Base-by-base conservation (phyloP, 2,888 invertebrate genomes). In the Chrysodeixis includens region DNA sequence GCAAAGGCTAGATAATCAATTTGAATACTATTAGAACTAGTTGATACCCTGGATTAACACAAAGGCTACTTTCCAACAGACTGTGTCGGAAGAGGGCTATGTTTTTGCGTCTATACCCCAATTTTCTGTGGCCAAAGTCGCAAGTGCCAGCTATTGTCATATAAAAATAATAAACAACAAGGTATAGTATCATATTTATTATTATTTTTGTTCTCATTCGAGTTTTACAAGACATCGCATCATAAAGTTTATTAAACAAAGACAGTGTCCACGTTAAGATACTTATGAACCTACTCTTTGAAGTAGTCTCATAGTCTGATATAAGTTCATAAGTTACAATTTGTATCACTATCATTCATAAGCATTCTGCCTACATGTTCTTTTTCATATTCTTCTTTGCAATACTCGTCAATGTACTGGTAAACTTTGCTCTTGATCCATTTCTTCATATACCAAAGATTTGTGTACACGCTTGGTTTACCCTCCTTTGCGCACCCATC, bases 381-480 rank as follows among this genome's bases (percentile, higher is more conserved):
- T 2, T 1, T 0, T 14, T 44, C 0, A 0, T 4, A 0, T 1
- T 35, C 40, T 6, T 20, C 30, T 10, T 12, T 26, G 62, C 90
- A 90, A 64, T 78, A 83, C 0, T 68, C 64, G 3, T 44, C 5
- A 7, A 85, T 35, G 52, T 87, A 90, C 0, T 71, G 56, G 1
- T 55, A 10, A 3, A 91, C 56, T 56, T 86, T 67, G 5, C 74
- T 52, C 51, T 82, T 63, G 44, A 94, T 92, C 93, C 93, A 93
- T 0, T 74, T 46, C 30, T 85, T 83, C 61, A 91, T 88, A 68
- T 89, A 86, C 77, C 78, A 90, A 0, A 93, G 82, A 54, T 91
- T 94, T 10, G 88, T 70, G 63, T 93, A 94, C 0, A 94, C 83
- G 35, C 93, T 92, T 1, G 93, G 93, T 49, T 90, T 92, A 14